Percentiles rank a stretch among this genome's conserved stretches.
Evolutionary conservation across 1,140 invertebrate species (phyloP).

Genomic region (Hyposmocoma kahamanoa): DNA sequence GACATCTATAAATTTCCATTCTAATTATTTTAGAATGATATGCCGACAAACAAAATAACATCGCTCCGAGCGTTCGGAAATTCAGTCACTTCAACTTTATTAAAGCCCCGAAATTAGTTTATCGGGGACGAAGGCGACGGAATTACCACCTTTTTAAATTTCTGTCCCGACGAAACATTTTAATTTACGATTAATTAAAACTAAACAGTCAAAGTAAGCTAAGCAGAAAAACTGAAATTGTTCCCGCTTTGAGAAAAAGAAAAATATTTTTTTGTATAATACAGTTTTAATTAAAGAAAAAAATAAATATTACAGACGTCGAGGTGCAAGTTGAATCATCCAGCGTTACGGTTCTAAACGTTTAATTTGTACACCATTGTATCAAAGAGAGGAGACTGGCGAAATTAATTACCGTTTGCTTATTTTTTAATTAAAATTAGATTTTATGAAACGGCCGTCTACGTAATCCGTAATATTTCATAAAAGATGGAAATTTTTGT

Average conservation of each 20-base stretch:
- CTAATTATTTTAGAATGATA: conserved; percentile 59
- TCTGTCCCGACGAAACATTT: neutral
- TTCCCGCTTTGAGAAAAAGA: neutral
- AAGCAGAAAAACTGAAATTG: conserved; percentile 9
- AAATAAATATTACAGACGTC: conserved; percentile 26
- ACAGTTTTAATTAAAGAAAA: conserved; percentile 22
- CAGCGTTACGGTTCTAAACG: conserved; percentile 27
- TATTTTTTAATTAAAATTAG: conserved; percentile 72
- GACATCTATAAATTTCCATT: conserved; percentile 58
- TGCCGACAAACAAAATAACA: conserved; percentile 57
- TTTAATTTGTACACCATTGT: conserved; percentile 50
- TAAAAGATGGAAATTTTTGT: conserved; percentile 72
- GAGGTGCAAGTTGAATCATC: conserved; percentile 26
- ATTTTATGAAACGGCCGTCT: conserved; percentile 54
- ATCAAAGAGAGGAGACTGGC: conserved; percentile 27
- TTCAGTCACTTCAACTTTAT: conserved; percentile 54
- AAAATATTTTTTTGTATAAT: conserved; percentile 18
- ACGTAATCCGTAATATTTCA: conserved; percentile 67
- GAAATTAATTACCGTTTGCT: conserved; percentile 55
- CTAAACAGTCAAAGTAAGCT: conserved; percentile 5
- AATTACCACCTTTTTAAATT: conserved; percentile 24
- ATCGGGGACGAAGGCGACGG: conserved; percentile 14
- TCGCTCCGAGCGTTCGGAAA: conserved; percentile 37
- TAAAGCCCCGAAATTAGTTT: conserved; percentile 49
- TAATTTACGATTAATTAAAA: conserved; percentile 4